phyloP scores from a whole-genome alignment of 2,888 invertebrate genomes.

The Cyclophora albipunctata region DNA sequence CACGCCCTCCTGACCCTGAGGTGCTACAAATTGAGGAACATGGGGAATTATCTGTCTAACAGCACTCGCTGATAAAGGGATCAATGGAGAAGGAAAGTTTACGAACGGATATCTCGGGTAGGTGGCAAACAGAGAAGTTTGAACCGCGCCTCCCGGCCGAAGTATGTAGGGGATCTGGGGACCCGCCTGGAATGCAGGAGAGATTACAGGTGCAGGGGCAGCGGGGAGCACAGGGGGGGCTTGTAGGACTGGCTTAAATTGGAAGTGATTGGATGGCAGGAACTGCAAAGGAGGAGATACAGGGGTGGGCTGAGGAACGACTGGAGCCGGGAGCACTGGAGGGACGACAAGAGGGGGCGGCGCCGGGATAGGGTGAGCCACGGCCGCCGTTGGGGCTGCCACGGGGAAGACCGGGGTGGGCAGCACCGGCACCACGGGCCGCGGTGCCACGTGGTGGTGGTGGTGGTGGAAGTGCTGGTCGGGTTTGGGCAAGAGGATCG shows the following conservation, averaged over 20 bases:
- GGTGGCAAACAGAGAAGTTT: constrained; percentile 61
- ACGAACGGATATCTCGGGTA: constrained; percentile 61
- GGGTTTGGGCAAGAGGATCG: constrained; percentile 38
- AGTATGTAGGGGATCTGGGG: constrained; percentile 52
- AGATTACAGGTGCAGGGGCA: constrained; percentile 30
- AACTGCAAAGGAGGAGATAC: constrained; percentile 36
- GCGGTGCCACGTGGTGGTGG: constrained; percentile 57
- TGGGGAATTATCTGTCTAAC: constrained; percentile 42
- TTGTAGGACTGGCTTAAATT: constrained; percentile 38
- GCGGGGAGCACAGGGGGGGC: constrained; percentile 32
- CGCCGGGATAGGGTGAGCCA: constrained; percentile 44
- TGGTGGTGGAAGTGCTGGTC: constrained; percentile 64
- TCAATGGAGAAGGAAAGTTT: constrained; percentile 43
- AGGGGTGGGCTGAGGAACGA: constrained; percentile 34
- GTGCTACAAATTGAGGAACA: constrained; percentile 36
- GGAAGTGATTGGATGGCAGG: constrained; percentile 34
- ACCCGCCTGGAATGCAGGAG: constrained; percentile 33
- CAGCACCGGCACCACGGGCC: constrained; percentile 45
- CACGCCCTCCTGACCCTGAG: constrained; percentile 33
- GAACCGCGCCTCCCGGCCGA: constrained; percentile 61
- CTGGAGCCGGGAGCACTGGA: constrained; percentile 28
- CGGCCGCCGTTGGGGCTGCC: constrained; percentile 34
- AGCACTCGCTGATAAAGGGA: constrained; percentile 31
- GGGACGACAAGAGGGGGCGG: constrained; percentile 37
- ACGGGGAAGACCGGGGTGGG: constrained; percentile 37